These are phyloP conservation scores for Orthochromis malagaraziensis DNA, from an alignment of 2,113 vertebrate genomes.

Conservation along the genomic window DNA sequence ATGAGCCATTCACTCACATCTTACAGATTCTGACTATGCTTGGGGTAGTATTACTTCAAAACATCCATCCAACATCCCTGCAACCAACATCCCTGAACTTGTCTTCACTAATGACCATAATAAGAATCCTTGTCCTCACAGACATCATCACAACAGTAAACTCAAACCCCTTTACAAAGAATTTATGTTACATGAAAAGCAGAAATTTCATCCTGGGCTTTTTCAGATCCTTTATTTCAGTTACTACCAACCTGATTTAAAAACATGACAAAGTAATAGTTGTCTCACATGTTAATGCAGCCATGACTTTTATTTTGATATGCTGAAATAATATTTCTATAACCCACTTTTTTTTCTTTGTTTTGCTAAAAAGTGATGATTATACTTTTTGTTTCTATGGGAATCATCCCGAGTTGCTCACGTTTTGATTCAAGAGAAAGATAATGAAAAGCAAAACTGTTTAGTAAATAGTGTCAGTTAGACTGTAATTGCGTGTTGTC, in stretches of 20 bases:
- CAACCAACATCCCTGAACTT: not conserved
- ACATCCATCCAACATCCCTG: not conserved
- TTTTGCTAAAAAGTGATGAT: not conserved
- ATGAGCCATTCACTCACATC: not conserved
- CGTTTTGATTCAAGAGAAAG: not conserved
- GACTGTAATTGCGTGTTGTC: not conserved
- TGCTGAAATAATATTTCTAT: not conserved
- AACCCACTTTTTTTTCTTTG: not conserved
- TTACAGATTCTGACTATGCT: not conserved
- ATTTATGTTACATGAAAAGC: accelerated
- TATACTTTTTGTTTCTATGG: not conserved
- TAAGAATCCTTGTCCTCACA: not conserved
- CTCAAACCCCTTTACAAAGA: not conserved
- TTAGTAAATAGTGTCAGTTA: conserved; percentile 3
- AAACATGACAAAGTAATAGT: not conserved
- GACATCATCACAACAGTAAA: not conserved
- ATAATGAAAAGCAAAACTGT: not conserved
- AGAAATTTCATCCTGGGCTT: not conserved
- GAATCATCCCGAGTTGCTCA: not conserved
- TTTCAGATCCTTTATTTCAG: not conserved
- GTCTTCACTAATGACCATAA: not conserved
- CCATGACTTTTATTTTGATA: not conserved
- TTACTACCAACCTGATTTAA: not conserved
- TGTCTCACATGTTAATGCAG: not conserved
- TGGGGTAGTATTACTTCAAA: not conserved